Conservation (phyloP, 2,797 vertebrate genomes). For the Pteropus rufus region DNA sequence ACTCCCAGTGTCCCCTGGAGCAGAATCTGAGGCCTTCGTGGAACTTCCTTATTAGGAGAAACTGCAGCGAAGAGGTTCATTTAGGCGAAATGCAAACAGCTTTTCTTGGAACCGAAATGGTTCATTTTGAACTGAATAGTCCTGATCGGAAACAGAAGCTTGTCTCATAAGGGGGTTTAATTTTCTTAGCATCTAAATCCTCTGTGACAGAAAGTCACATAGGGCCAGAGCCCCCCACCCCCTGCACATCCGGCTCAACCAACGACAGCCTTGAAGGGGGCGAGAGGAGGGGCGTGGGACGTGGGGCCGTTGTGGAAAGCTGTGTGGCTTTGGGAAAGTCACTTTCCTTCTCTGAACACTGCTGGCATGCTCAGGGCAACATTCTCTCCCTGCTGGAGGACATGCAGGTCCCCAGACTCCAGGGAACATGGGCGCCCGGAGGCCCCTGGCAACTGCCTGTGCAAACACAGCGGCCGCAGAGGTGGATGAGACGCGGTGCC, state of each 20-base stretch:
- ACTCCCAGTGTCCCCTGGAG: background rate
- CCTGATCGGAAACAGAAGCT: background rate
- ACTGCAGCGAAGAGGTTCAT: background rate
- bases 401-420: background rate
- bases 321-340: background rate
- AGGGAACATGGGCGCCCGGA: background rate
- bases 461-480: background rate
- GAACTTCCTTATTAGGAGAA: background rate
- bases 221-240: background rate
- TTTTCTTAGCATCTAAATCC: background rate
- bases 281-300: too few species aligned
- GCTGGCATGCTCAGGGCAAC: background rate
- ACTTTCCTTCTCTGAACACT: background rate
- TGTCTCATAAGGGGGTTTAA: background rate
- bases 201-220: background rate
- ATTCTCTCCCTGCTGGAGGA: background rate
- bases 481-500: background rate
- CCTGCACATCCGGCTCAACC: background rate
- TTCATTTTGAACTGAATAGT: background rate
- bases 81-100: background rate
- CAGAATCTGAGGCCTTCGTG: background rate
- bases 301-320: accelerated
- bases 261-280: background rate
- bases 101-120: background rate
- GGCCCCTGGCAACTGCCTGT: background rate